Base-by-base conservation (phyloP, 2,888 invertebrate species). In the Tetragonisca angustula region DNA sequence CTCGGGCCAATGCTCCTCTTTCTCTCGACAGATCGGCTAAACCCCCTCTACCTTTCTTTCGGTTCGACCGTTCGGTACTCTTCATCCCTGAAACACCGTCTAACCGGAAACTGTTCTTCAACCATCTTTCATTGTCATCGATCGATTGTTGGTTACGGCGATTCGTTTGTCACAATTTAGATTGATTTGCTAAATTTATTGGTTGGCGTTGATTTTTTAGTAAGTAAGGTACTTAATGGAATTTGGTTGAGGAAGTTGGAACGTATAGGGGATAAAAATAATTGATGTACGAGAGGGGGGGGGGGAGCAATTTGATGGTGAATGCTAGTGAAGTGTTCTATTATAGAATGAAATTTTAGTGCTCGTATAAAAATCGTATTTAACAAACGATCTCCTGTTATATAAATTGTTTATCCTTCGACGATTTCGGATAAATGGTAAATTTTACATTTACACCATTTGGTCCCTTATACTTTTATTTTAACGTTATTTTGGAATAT, bases 1-100 rank as follows among this genome's bases (percentile, higher is more conserved):
- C 84, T 84, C 84, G 82, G 89, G 88, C 87, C 88, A 91, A 90
- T 90, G 90, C 87, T 83, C 90, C 81, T 82, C 79, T 59, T 21
- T 52, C 81, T 71, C 59, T 54, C 67, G 61, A 52, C 50, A 61
- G 75, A 83, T 83, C 87, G 62, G 54, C 67, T 70, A 75, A 59
- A 59, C 61, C 49, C 56, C 21, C 69, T 27, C 62, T 52, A 32
- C 74, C 54, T 24, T 24, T 52, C 36, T 50, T 54, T 62, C 27
- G 27, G n/a, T 52, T 49, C 52, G 52, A 21, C n/a, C 56, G 19
- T 68, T 49, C 49, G n/a, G n/a, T 21, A n/a, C n/a, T n/a, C 64
- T 15, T 15, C 36, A 36, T 65, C 64, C 64, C 64, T 21, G 5
- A 17, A 32, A 36, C 36, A 36, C 11, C 36, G 36, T 36, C 64